Base-by-base conservation (phyloP, 2,888 invertebrate genomes). In the Agapetus fuscipes region DNA sequence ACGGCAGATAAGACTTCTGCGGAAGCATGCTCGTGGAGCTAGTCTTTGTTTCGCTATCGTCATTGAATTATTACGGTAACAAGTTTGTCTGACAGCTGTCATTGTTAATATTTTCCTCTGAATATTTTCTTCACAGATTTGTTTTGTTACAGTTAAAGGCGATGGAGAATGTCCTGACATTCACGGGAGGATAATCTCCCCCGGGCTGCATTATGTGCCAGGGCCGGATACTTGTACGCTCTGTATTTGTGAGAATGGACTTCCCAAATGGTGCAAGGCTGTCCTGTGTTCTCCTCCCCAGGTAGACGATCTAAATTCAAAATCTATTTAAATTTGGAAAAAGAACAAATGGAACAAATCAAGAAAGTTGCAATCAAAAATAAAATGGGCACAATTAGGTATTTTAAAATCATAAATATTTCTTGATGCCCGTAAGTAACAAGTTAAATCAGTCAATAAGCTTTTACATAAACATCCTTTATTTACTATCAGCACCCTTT, bases 191-290 rank as follows among this genome's bases (percentile, higher is more conserved):
- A 65, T 73, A 14, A 81, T 85, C 52, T 75, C 80, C 42, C 80
- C 78, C 55, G 86, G 85, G 43, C 70, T 81, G 57, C 83, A 85
- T 55, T 88, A 83, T 56, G 81, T 85, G 52, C 88, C 87, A 31
- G 89, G 90, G 26, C 86, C 88, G 32, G 88, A 90, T 62, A 82
- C 84, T 14, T 93, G 91, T 57, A 85, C 82, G 11, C 72, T 85
- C 16, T 93, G 93, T 59, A 78, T 84, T 50, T 93, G 93, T 65
- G 84, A 88, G 57, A 83, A 83, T 66, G 90, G 90, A 6, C 72
- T 78, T 54, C 83, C 88, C 15, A 85, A 84, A 61, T 80, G 79
- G 68, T 88, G 85, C 56, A 86, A 86, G 62, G 83, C 87, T 49
- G 86, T 90, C 12, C 71, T 88, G 37, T 93, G 93, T 62, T 83